Conservation (phyloP, 2,888 invertebrate species). For the Bellardia pandia region DNA sequence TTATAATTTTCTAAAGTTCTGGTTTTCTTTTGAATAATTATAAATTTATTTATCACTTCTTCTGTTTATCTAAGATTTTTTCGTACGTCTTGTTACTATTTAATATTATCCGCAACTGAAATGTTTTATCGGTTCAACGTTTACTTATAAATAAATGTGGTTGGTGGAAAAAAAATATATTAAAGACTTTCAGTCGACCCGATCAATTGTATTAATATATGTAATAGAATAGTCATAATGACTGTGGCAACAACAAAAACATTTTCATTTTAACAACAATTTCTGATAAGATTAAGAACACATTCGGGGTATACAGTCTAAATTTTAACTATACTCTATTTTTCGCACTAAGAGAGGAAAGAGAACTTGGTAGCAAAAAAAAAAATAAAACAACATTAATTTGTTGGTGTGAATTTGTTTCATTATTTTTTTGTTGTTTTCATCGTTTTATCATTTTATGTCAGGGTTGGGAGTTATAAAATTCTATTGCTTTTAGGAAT, state of each 20-base stretch:
- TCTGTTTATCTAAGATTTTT: background rate
- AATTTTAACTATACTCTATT: slow-evolving; percentile 8
- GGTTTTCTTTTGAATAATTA: slow-evolving; percentile 11
- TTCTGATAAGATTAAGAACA: slow-evolving; percentile 62
- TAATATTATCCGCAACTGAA: slow-evolving; percentile 78
- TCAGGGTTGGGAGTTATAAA: slow-evolving; percentile 19
- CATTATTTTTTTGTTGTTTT: background rate
- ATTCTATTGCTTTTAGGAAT: no score
- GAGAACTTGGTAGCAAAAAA: background rate
- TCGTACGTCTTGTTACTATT: slow-evolving; percentile 76
- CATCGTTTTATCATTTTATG: slow-evolving; percentile 14
- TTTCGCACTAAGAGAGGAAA: background rate
- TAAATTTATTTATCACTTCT: slow-evolving; percentile 12
- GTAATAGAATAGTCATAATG: slow-evolving; percentile 44
- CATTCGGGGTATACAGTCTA: background rate
- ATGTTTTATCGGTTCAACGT: slow-evolving; percentile 59
- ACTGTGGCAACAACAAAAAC: slow-evolving; percentile 25
- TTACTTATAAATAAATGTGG: slow-evolving; percentile 66
- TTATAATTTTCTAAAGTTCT: slow-evolving; percentile 16
- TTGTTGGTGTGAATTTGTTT: slow-evolving; percentile 12
- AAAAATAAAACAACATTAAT: background rate
- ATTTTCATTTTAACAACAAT: slow-evolving; percentile 38
- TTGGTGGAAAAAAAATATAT: slow-evolving; percentile 1
- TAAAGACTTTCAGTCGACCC: slow-evolving; percentile 36
- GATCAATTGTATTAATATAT: slow-evolving; percentile 49